These are phyloP conservation scores for Suillia variegata DNA, from an alignment of 2,888 invertebrate species.

Conservation along the genomic window DNA sequence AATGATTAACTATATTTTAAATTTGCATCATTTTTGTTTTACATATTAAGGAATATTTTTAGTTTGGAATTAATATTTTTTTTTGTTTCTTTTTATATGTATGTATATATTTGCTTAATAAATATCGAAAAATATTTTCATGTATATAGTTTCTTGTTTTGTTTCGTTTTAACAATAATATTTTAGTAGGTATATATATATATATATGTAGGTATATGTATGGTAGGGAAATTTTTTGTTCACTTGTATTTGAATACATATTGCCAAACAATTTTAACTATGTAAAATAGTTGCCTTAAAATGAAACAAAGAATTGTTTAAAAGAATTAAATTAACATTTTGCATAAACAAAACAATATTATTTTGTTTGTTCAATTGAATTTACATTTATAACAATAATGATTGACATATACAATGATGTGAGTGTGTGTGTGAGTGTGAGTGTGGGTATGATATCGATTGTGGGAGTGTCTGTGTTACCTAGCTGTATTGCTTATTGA, in stretches of 20 bases:
- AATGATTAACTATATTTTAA: too few relatives aligned
- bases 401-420: neutral
- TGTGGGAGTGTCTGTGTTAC: too few relatives aligned
- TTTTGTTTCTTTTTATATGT: conserved; percentile 20
- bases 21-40: conserved; percentile 34
- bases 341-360: neutral
- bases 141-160: neutral
- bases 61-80: conserved; percentile 36
- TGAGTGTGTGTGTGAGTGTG: too few relatives aligned
- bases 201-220: conserved; percentile 24
- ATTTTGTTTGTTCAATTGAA: neutral
- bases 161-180: neutral
- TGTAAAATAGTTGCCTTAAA: neutral
- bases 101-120: conserved; percentile 30
- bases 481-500: too few relatives aligned
- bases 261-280: neutral
- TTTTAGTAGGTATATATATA: neutral
- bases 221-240: neutral
- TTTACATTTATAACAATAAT: too few relatives aligned
- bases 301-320: too few relatives aligned
- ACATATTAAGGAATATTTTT: conserved; percentile 48
- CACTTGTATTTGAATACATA: neutral
- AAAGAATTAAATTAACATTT: neutral
- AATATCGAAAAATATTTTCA: conserved; percentile 30
- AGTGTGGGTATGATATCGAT: too few relatives aligned